Conservation (phyloP, 2,797 vertebrate species). For the Crypturellus tataupa region DNA sequence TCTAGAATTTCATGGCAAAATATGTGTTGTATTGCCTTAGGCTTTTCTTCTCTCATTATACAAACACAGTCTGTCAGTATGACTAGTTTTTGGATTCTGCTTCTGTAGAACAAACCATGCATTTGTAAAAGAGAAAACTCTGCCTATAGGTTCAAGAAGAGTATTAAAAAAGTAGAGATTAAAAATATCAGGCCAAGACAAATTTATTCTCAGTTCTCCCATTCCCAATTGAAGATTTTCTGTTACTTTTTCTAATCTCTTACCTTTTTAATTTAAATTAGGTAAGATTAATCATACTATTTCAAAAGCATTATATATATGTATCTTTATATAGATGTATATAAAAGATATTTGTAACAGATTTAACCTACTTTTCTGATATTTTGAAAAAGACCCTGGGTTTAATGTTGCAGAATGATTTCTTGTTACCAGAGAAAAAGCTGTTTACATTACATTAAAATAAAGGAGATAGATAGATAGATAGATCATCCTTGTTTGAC, state of each 20-base stretch:
- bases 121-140: not conserved
- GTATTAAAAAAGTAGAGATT: not conserved
- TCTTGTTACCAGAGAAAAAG: slow-evolving; percentile 10
- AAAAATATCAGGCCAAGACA: not conserved
- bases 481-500: not conserved
- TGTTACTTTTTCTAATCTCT: not conserved
- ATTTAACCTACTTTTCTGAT: slow-evolving; percentile 35
- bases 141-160: not conserved
- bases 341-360: not conserved
- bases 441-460: not conserved
- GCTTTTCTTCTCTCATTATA: not conserved
- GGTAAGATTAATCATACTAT: not conserved
- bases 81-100: not conserved
- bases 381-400: not conserved
- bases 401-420: slow-evolving; percentile 5
- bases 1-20: not conserved
- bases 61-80: not conserved
- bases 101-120: not conserved
- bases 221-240: not conserved
- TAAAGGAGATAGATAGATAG: not conserved
- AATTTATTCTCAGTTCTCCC: not conserved
- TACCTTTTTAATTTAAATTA: not conserved
- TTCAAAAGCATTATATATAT: not conserved
- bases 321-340: too few species aligned
- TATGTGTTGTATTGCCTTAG: not conserved